Evolutionary conservation across 2,797 vertebrate genomes (phyloP), one percentile per base, ranked within the genome.

Genomic region (Echeneis naucrates): DNA sequence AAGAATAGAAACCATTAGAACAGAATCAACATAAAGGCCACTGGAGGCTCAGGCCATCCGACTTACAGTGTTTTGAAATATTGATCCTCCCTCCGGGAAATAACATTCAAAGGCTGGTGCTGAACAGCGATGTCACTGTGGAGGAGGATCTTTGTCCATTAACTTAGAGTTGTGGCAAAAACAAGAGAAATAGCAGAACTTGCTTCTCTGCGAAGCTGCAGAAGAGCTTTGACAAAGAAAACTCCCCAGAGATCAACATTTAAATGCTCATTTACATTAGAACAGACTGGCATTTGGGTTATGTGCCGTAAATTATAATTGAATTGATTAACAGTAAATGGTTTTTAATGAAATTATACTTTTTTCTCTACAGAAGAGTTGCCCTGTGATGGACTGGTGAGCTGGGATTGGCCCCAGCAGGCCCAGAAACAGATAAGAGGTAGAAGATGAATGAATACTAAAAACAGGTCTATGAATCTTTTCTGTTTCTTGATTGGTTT

Each of bases 1-100:
- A 68, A 75, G 84, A 80, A 86, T 89, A 88, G 76, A 70, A 75
- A 66, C 33, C 54, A 62, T 80, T 62, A 71, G 48, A 80, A 53
- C 37, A 38, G 55, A 64, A 68, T 66, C 17, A 60, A 55, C 63
- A 82, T 57, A 70, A 81, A 83, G 57, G 58, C 69, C 21, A 30
- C 62, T 35, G 27, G 73, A 74, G 8, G 48, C 81, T 81, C 45
- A 37, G 35, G 73, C 80, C 66, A 78, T 75, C 54, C 58, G 54
- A 81, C 64, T 79, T 62, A 23, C 21, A 61, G 21, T 80, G 67
- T 77, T 80, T 75, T 54, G 58, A 81, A 83, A 77, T 67, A 51
- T 67, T 38, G 52, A 55, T 21, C 4, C 13, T 30, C 30, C 68
- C 47, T 33, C 48, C 9, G 56, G n/a, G 24, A 42, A 52, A 53